A percentile compares a stretch with the other conserved stretches of the same genome.
These are phyloP conservation scores for Temnothorax nylanderi DNA, from an alignment of 1,140 invertebrate genomes.

Conservation along the genomic window DNA sequence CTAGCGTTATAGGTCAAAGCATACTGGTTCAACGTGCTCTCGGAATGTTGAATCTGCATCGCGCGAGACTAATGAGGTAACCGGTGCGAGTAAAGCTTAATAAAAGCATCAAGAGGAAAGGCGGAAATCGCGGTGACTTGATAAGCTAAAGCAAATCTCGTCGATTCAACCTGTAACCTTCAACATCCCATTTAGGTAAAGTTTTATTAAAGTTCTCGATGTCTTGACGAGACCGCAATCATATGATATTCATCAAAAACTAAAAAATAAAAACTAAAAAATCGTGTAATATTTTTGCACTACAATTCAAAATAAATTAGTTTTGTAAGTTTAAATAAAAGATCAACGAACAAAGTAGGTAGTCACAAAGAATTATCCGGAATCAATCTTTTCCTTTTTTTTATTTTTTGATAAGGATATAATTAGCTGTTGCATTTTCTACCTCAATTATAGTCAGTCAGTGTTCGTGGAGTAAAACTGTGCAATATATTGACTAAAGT, in stretches of 20 bases:
- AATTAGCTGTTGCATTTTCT: slow-evolving; percentile 13
- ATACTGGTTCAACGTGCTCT: slow-evolving; percentile 79
- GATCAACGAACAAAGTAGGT: background rate
- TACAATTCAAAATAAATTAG: background rate
- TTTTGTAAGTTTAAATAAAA: slow-evolving; percentile 2
- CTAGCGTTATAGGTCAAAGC: background rate
- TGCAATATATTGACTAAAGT: background rate
- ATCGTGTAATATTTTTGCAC: background rate
- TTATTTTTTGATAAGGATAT: background rate
- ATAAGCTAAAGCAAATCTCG: background rate
- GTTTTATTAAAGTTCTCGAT: background rate
- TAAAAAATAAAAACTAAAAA: background rate
- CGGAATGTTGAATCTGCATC: slow-evolving; percentile 75
- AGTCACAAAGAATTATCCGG: background rate
- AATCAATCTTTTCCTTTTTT: background rate
- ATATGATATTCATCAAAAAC: background rate
- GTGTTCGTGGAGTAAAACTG: background rate
- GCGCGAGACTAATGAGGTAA: slow-evolving; percentile 73
- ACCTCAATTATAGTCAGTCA: slow-evolving; percentile 5
- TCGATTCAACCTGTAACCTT: background rate
- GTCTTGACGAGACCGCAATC: background rate
- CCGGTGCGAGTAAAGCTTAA: slow-evolving; percentile 31
- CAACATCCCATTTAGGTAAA: background rate
- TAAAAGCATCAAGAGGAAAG: slow-evolving; percentile 23
- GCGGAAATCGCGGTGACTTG: slow-evolving; percentile 29